Evolutionary conservation across 2,888 invertebrate genomes (phyloP).

Genomic region (Eupeodes luniger): DNA sequence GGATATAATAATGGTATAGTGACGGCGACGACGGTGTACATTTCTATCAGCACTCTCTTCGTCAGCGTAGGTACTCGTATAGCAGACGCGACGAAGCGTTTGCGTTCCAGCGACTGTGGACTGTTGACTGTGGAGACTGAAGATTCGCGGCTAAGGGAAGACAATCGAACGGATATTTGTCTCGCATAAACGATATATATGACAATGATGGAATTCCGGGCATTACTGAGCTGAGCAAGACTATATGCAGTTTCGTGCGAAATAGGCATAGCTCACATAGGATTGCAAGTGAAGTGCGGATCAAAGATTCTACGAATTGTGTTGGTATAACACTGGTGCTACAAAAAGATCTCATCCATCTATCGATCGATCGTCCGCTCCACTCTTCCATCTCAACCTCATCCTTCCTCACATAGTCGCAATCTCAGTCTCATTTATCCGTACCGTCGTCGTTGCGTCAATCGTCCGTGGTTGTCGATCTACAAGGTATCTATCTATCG

Average conservation of each 20-base stretch:
- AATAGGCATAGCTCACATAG: conserved; percentile 67
- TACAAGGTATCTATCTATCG: conserved; percentile 19
- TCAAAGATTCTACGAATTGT: conserved; percentile 63
- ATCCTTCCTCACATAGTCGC: no score
- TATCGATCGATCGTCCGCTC: neutral
- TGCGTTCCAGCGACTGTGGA: no score
- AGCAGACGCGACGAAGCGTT: neutral
- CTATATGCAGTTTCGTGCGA: conserved; percentile 68
- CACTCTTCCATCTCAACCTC: no score
- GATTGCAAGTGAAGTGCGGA: conserved; percentile 34
- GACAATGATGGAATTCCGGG: conserved; percentile 66
- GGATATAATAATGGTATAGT: neutral
- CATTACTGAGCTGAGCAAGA: conserved; percentile 32
- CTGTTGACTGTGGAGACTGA: no score
- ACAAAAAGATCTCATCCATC: conserved; percentile 22
- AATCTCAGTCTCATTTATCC: neutral
- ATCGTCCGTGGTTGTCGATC: neutral
- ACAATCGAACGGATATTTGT: conserved; percentile 51
- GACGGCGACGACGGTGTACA: conserved; percentile 25
- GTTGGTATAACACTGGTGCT: neutral
- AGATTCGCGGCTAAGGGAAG: neutral
- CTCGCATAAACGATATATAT: conserved; percentile 60
- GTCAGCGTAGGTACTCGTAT: neutral
- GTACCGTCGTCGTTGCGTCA: neutral
- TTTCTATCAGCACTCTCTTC: conserved; percentile 52